These are phyloP conservation scores for Xanthorhoe designata DNA, from an alignment of 2,888 invertebrate species.

Conservation along the genomic window DNA sequence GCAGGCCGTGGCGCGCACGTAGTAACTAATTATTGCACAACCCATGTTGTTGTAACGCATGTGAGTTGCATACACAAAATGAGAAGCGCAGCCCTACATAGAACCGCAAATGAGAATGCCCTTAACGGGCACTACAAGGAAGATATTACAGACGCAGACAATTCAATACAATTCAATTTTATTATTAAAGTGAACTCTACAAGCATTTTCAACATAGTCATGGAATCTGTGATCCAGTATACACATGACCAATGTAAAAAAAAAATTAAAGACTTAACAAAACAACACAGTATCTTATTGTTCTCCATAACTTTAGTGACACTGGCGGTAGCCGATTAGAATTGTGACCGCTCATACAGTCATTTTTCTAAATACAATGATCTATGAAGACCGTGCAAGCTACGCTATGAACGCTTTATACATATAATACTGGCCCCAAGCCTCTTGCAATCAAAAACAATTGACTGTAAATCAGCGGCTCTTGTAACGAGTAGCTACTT, in stretches of 20 bases:
- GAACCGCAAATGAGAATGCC: conserved; percentile 31
- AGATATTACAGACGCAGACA: conserved; percentile 2
- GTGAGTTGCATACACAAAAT: conserved; percentile 56
- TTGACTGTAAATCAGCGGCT: conserved; percentile 12
- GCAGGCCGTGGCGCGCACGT: conserved; percentile 63
- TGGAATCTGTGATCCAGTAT: background rate
- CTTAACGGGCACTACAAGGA: conserved; percentile 16
- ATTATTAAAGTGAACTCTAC: background rate
- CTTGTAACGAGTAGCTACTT: conserved; percentile 16
- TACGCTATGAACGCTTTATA: background rate
- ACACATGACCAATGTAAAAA: too few relatives aligned
- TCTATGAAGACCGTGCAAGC: too few relatives aligned
- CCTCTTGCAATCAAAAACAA: conserved; percentile 22
- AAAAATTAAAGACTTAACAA: background rate
- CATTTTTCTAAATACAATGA: too few relatives aligned
- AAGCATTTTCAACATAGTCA: background rate
- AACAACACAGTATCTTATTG: too few relatives aligned
- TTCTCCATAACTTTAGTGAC: background rate
- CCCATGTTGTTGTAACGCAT: conserved; percentile 61
- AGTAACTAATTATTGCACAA: conserved; percentile 73
- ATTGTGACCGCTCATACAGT: too few relatives aligned
- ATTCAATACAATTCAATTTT: too few relatives aligned
- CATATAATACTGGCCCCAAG: background rate
- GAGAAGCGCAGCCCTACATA: conserved; percentile 16
- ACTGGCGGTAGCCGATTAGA: background rate